A percentile compares a stretch with the other conserved stretches of the same genome.
These are phyloP conservation scores for Frankliniella fusca DNA, from an alignment of 2,888 invertebrate genomes.

Conservation along the genomic window DNA sequence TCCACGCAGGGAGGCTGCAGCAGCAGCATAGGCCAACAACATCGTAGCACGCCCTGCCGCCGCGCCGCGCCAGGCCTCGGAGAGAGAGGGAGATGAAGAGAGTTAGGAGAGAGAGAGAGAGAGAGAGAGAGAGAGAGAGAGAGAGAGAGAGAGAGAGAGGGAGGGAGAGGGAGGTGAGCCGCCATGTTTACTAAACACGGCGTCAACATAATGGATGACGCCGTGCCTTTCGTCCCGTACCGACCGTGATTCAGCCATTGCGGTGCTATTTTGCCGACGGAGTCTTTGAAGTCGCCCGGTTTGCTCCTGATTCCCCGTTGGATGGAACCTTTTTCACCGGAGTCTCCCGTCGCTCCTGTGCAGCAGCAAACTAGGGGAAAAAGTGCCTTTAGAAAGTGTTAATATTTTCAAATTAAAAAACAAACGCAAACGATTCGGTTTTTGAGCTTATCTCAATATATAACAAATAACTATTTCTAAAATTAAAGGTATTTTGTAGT, in stretches of 20 bases:
- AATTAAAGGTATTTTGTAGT: too few relatives aligned
- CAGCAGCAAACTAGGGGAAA: not conserved
- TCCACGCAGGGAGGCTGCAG: not conserved
- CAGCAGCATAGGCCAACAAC: not conserved
- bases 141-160: not conserved
- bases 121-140: not conserved
- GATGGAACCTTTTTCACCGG: not conserved
- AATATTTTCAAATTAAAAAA: too few relatives aligned
- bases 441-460: too few relatives aligned
- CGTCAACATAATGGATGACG: not conserved
- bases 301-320: not conserved
- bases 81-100: too few relatives aligned
- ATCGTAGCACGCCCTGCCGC: too few relatives aligned
- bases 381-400: too few relatives aligned
- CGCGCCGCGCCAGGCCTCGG: too few relatives aligned
- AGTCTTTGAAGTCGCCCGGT: not conserved
- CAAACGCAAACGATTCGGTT: too few relatives aligned
- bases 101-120: too few relatives aligned
- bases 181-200: slow-evolving; percentile 14
- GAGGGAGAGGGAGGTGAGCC: not conserved
- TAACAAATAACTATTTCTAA: too few relatives aligned
- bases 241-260: slow-evolving; percentile 8
- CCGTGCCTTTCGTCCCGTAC: not conserved
- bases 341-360: not conserved
- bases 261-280: not conserved